phyloP scores from a whole-genome alignment of 1,140 invertebrate genomes.

The Trichonephila inaurata region DNA sequence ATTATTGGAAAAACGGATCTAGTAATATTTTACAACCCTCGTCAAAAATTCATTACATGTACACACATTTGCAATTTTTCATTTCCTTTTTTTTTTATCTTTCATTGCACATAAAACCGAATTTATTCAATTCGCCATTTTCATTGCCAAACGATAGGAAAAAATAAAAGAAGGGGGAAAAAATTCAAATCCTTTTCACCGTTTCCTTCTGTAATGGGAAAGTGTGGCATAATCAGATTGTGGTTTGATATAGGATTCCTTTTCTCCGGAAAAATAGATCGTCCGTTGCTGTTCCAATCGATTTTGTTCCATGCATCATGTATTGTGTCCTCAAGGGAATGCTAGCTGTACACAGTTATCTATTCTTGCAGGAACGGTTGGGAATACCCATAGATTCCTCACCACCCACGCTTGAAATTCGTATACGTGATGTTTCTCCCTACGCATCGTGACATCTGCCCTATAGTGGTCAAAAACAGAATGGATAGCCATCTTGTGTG shows the following conservation, averaged over 20 bases:
- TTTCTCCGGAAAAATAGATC: conserved; percentile 15
- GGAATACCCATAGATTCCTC: not conserved
- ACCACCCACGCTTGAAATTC: not conserved
- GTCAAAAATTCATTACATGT: not conserved
- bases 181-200: not conserved
- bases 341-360: not conserved
- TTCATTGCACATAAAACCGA: conserved; percentile 1
- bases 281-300: conserved; percentile 32
- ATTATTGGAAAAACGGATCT: no score
- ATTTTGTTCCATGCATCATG: conserved; percentile 40
- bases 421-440: not conserved
- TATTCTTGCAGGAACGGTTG: conserved; percentile 10
- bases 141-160: not conserved
- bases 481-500: not conserved
- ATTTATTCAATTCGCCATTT: not conserved
- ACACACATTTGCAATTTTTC: not conserved
- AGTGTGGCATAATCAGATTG: conserved; percentile 42
- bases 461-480: not conserved
- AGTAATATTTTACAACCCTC: no score
- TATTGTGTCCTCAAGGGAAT: not conserved
- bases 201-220: not conserved
- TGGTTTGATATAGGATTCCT: conserved; percentile 6
- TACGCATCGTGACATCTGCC: not conserved
- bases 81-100: not conserved
- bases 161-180: not conserved